These are phyloP conservation scores for Crypturellus undulatus DNA, from an alignment of 2,113 vertebrate genomes.

Conservation along the genomic window DNA sequence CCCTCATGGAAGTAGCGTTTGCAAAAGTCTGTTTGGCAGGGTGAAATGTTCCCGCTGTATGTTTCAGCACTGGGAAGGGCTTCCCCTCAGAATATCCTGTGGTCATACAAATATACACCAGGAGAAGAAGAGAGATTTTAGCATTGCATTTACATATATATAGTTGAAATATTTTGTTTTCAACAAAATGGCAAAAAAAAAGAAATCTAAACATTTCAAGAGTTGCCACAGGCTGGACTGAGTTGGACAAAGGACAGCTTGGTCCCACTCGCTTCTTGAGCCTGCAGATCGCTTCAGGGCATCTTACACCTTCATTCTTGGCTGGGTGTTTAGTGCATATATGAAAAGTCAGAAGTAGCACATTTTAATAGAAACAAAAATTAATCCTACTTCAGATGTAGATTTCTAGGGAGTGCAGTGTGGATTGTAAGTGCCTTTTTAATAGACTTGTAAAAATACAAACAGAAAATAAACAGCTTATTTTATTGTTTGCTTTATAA, in stretches of 20 bases:
- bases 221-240: not conserved
- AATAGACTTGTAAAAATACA: not conserved
- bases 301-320: not conserved
- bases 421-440: not conserved
- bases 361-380: not conserved
- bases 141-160: not conserved
- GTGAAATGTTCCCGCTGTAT: accelerated
- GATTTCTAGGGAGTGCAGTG: not conserved
- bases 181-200: not conserved
- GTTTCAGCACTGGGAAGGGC: not conserved
- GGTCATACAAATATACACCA: not conserved
- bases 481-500: not conserved
- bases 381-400: not conserved
- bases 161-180: not conserved
- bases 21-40: not conserved
- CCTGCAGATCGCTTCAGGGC: not conserved
- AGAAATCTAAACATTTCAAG: accelerated
- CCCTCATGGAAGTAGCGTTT: not conserved
- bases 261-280: accelerated
- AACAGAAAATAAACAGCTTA: not conserved
- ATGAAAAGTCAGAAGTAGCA: not conserved
- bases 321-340: not conserved
- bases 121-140: not conserved
- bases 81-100: not conserved
- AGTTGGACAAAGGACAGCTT: not conserved